Evolutionary conservation across 2,888 invertebrate species (phyloP), one percentile per base, ranked within the genome.

Genomic region (Phorcus lineatus): DNA sequence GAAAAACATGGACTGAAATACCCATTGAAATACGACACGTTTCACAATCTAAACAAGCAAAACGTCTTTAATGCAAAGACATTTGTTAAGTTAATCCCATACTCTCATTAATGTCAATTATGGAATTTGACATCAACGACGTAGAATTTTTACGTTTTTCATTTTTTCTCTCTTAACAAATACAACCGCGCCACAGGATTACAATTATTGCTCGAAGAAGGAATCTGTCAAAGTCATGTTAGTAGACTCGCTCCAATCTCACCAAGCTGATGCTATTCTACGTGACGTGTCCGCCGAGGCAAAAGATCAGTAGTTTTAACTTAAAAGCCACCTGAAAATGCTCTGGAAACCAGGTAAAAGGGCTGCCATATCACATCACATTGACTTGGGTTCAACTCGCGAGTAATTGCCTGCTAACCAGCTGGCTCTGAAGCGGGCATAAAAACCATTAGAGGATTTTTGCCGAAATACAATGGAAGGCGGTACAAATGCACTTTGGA

Each of bases 271-370:
- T 36, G 70, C 70, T 70, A 70, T 70, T 16, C 31, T 4, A 16
- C 13, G 9, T 13, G 70, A 70, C 70, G 70, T 70, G 70, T 70
- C 19, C 70, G 40, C 17, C 70, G 70, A 70, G 70, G 31, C 70
- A 70, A 36, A 70, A 36, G 70, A 70, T 70, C 70, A 36, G 24
- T 70, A 70, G 70, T 70, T 70, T 70, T 70, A 70, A 70, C 31
- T 70, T 70, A 70, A 70, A 70, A 70, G 70, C 70, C 28, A 31
- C 40, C 70, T 28, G 70, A 16, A 70, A 70, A 70, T 70, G 70
- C 31, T 19, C 36, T 28, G 31, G 40, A 19, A 17, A 16, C 31
- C 70, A 70, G 70, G 70, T 70, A 70, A 70, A 70, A 70, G 36
- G 70, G 7, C 70, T 70, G 70, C 36, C 70, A 70, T 19, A 11